A percentile compares a stretch with the other conserved stretches of the same genome.
Evolutionary conservation across 2,113 vertebrate genomes (phyloP).

Genomic region (Casuarius casuarius): DNA sequence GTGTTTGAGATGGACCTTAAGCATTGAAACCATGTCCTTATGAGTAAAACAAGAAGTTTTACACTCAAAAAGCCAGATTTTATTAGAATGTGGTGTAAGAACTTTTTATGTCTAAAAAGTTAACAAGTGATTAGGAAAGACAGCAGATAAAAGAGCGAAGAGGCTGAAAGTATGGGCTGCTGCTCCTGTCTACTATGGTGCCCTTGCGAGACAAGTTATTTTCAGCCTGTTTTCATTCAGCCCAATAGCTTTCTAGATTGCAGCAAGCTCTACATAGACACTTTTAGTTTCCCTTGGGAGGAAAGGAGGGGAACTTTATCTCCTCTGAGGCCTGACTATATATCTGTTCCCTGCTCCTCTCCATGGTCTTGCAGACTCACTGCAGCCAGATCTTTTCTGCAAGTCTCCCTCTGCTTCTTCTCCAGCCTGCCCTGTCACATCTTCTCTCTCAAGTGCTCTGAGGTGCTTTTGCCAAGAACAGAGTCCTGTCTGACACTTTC

Average conservation of each 20-base stretch:
- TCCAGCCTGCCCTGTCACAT: not conserved
- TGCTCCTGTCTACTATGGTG: not conserved
- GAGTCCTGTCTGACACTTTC: not conserved
- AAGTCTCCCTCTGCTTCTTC: not conserved
- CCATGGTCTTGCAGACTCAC: not conserved
- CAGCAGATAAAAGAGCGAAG: not conserved
- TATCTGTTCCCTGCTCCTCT: not conserved
- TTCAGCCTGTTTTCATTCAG: not conserved
- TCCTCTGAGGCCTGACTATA: not conserved
- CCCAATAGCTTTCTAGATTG: not conserved
- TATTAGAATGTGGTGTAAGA: not conserved
- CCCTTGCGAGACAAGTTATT: not conserved
- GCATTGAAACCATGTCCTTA: not conserved
- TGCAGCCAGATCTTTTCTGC: not conserved
- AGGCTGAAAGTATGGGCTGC: not conserved
- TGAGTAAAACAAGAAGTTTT: accelerated
- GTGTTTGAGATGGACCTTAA: not conserved
- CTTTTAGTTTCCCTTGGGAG: not conserved
- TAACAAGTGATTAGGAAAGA: not conserved
- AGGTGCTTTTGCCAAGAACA: not conserved
- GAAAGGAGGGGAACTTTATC: not conserved
- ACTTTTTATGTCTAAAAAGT: not conserved
- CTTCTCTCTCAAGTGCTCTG: not conserved
- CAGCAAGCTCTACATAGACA: not conserved
- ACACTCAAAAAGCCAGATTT: not conserved